A percentile compares a stretch with the other conserved stretches of the same genome.
These are phyloP conservation scores for Spilarctia lutea DNA, from an alignment of 2,888 invertebrate species.

Conservation along the genomic window DNA sequence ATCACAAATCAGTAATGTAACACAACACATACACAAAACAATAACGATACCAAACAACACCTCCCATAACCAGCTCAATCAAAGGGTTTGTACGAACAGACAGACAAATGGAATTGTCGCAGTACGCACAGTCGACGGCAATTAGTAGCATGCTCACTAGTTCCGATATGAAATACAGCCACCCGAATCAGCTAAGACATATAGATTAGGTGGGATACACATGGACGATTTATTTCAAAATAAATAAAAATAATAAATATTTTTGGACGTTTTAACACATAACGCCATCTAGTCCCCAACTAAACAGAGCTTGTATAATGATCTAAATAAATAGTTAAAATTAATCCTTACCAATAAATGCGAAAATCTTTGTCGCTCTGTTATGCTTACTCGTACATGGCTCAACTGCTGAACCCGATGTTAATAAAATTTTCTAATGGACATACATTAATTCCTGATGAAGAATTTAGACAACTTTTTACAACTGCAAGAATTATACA, in stretches of 20 bases:
- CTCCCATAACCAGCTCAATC: constrained; percentile 45
- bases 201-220: constrained; percentile 72
- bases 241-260: too few relatives aligned
- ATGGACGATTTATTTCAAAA: constrained; percentile 49
- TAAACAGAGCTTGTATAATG: too few relatives aligned
- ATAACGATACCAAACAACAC: constrained; percentile 26
- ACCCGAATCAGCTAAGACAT: constrained; percentile 79
- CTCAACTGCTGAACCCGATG: too few relatives aligned
- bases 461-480: too few relatives aligned
- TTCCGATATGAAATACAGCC: constrained; percentile 82
- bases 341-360: background rate
- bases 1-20: background rate
- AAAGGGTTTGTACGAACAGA: constrained; percentile 56
- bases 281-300: too few relatives aligned
- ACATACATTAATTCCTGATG: too few relatives aligned
- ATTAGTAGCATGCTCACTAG: constrained; percentile 76
- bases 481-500: too few relatives aligned
- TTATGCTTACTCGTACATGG: too few relatives aligned
- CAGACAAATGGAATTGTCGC: constrained; percentile 77
- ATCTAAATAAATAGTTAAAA: background rate
- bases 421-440: too few relatives aligned
- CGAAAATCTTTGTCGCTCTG: too few relatives aligned
- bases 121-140: constrained; percentile 65
- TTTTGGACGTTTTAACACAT: too few relatives aligned
- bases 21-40: constrained; percentile 13